Conservation (phyloP, 2,113 vertebrate species). For the Petroica traversi region DNA sequence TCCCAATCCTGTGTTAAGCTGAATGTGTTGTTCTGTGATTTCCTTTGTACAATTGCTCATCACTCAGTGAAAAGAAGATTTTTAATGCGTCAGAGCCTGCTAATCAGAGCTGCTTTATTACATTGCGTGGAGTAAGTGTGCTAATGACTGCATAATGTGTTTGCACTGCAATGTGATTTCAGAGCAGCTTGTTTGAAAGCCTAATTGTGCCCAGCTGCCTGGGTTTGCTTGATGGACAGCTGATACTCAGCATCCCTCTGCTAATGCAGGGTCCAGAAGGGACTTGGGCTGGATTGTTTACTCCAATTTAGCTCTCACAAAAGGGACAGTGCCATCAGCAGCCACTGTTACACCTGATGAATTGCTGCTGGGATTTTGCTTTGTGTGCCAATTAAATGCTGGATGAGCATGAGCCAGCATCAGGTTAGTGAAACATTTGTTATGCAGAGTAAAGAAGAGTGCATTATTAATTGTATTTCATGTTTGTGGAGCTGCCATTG, state of each 20-base stretch:
- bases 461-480: not conserved
- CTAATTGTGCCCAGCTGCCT: constrained; percentile 48
- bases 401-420: not conserved
- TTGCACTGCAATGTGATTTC: constrained; percentile 45
- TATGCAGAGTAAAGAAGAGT: not conserved
- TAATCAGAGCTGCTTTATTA: constrained; percentile 27
- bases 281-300: not conserved
- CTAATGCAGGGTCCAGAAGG: not conserved
- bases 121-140: constrained; percentile 16
- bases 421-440: not conserved
- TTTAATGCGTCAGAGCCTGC: not conserved
- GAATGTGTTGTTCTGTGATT: not conserved
- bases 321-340: not conserved
- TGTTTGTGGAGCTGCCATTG: not conserved
- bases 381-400: not conserved
- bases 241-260: not conserved
- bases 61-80: not conserved
- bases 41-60: not conserved
- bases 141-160: constrained; percentile 54
- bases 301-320: not conserved
- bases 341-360: not conserved
- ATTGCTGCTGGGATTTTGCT: not conserved
- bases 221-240: constrained; percentile 1
- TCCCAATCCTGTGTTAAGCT: not conserved
- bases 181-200: constrained; percentile 4